phyloP scores from a whole-genome alignment of 2,113 vertebrate species.

The Oncorhynchus mykiss region DNA sequence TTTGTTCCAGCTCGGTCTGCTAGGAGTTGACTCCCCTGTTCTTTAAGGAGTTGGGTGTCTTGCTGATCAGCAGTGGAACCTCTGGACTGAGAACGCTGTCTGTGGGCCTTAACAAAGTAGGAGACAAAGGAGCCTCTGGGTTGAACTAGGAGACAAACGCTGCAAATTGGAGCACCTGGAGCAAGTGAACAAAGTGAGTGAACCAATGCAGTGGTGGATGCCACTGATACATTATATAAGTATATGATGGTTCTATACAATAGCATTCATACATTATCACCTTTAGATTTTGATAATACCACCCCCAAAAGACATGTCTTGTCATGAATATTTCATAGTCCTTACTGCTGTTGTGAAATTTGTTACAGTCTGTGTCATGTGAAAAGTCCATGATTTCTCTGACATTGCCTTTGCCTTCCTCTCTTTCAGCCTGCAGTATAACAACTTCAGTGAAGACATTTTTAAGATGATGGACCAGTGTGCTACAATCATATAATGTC shows the following conservation, averaged over 20 bases:
- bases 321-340: background rate
- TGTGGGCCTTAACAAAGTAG: constrained; percentile 55
- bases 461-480: constrained; percentile 59
- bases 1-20: constrained; percentile 49
- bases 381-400: background rate
- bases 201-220: no score
- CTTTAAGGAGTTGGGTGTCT: constrained; percentile 57
- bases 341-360: background rate
- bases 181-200: constrained; percentile 48
- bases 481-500: constrained; percentile 52
- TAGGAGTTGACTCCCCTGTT: constrained; percentile 57
- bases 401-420: background rate
- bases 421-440: constrained; percentile 66
- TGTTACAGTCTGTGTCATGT: background rate
- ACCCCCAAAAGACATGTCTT: background rate
- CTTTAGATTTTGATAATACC: no score
- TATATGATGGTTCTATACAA: no score
- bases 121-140: constrained; percentile 63
- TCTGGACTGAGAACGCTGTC: constrained; percentile 54
- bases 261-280: no score
- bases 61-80: constrained; percentile 48
- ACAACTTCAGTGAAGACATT: constrained; percentile 66
- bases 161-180: constrained; percentile 67
- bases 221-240: no score
- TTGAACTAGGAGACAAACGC: constrained; percentile 56